Percentiles rank a stretch among this genome's conserved stretches.
Conservation (phyloP, 2,797 vertebrate genomes). For the Borostomias antarcticus region DNA sequence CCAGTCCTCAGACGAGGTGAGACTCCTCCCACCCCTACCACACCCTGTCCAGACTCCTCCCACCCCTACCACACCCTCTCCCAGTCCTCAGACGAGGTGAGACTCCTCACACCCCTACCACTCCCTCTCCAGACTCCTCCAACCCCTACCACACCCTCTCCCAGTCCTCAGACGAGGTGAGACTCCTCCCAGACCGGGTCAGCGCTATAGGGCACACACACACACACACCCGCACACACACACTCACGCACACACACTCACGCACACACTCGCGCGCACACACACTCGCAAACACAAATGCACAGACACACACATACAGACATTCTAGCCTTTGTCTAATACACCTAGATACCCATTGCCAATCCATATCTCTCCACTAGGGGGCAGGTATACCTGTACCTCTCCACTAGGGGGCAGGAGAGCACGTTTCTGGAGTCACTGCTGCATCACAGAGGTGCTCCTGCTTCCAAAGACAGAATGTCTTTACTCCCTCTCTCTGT, state of each 20-base stretch:
- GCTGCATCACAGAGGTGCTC: neutral
- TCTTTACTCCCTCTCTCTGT: neutral
- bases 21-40: constrained; percentile 4
- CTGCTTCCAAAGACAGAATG: too few relatives aligned
- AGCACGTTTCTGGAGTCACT: too few relatives aligned
- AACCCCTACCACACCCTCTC: neutral
- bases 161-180: constrained; percentile 63
- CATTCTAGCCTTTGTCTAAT: too few relatives aligned
- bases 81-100: constrained; percentile 63
- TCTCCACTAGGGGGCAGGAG: constrained; percentile 2
- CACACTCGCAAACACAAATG: too few relatives aligned
- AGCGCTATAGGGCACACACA: too few relatives aligned
- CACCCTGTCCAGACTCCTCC: neutral
- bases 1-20: constrained; percentile 76
- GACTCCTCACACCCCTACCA: neutral
- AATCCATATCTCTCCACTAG: neutral
- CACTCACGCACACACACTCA: too few relatives aligned
- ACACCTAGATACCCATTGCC: neutral
- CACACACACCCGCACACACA: too few relatives aligned
- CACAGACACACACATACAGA: too few relatives aligned
- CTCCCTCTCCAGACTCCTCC: constrained; percentile 1
- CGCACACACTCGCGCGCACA: too few relatives aligned
- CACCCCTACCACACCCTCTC: neutral
- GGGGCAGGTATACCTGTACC: neutral
- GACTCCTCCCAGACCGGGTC: neutral